Base-by-base conservation (phyloP, 2,113 vertebrate genomes). In the Cynoglossus semilaevis region DNA sequence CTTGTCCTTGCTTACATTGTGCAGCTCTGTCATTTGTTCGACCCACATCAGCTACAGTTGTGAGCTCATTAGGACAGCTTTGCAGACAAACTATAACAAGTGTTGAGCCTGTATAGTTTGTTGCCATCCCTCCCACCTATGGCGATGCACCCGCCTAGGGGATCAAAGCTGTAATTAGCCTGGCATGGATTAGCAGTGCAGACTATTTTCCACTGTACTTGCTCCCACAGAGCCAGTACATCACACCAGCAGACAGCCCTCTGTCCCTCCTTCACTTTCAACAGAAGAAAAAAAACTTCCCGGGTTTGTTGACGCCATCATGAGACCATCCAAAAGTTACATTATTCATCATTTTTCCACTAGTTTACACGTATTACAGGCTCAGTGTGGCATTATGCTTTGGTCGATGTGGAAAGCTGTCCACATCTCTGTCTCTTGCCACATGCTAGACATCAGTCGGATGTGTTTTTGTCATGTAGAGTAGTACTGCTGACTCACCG, bases 121-220 rank as follows among this genome's bases (percentile, higher is more conserved):
- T 62, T 67, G 19, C 55, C 62, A 29, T 58, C 74, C 53, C 76
- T 82, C 61, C 68, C 68, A 73, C 74, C 58, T 67, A 44, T 55
- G 29, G 72, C 44, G 66, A 84, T 70, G 63, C 48, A 70, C 74
- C 74, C 38, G 77, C 85, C 75, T 66, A 46, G 62, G 72, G 84
- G 80, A 89, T 83, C 85, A 86, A 77, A 84, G 79, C 84, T 83
- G 79, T 88, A 87, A 88, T 89, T 89, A 87, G 85, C 78, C 71
- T 72, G 58, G 55, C 77, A 85, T 87, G 84, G 88, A 88, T 89
- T 86, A 89, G 66, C 71, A 78, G 18, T 66, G 50, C 77, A 72
- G 69, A 77, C 76, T 54, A 68, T 89, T 85, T 85, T 85, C 81
- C 80, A 85, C 73, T 81, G 74, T 71, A 48, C 80, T 81, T 50